phyloP scores from a whole-genome alignment of 1,140 invertebrate genomes.

The Drosophila tani region DNA sequence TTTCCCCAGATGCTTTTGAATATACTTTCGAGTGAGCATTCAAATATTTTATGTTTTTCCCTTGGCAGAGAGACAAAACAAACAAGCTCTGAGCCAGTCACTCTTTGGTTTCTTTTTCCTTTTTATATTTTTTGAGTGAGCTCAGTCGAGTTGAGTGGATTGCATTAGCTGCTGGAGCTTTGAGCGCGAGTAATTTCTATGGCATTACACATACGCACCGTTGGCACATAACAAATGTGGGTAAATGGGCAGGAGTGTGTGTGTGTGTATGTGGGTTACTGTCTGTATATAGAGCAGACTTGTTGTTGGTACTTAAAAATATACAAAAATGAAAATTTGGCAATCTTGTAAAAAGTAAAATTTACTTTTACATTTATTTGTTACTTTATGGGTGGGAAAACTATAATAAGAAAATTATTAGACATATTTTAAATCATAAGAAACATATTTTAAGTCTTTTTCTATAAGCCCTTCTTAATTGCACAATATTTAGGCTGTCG shows the following conservation, averaged over 20 bases:
- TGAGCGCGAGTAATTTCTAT: constrained; percentile 67
- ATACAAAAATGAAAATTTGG: background rate
- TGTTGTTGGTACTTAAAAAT: constrained; percentile 60
- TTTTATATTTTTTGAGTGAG: constrained; percentile 18
- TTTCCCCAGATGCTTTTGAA: constrained; percentile 25
- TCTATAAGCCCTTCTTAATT: background rate
- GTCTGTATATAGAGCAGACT: constrained; percentile 66
- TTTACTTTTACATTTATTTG: background rate
- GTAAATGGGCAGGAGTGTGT: constrained; percentile 55
- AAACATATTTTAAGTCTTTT: background rate
- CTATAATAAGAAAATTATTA: background rate
- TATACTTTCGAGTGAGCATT: constrained; percentile 17
- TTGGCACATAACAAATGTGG: constrained; percentile 74
- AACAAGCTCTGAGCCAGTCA: constrained; percentile 23
- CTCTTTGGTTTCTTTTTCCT: background rate
- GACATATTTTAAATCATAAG: background rate
- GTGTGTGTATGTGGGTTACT: constrained; percentile 32
- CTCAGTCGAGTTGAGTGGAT: constrained; percentile 61
- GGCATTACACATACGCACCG: constrained; percentile 71
- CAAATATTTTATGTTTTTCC: constrained; percentile 14
- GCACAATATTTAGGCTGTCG: background rate
- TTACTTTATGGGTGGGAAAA: background rate
- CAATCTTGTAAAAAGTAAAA: background rate
- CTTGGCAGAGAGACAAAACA: constrained; percentile 25
- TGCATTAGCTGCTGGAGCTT: constrained; percentile 58